Base-by-base conservation (phyloP, 2,797 vertebrate genomes). In the Anas flavirostris region DNA sequence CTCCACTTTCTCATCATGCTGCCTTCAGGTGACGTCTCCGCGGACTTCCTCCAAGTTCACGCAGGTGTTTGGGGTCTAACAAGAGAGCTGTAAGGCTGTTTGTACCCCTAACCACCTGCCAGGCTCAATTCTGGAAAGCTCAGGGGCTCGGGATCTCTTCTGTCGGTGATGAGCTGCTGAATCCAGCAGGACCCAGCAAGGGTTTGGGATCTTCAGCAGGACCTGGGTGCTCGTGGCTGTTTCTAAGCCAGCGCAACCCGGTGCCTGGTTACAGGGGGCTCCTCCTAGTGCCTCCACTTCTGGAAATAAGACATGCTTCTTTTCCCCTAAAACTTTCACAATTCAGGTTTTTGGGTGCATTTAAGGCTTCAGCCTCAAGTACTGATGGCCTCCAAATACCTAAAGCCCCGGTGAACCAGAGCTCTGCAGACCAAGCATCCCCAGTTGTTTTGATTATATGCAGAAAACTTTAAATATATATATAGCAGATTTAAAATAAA, bases 371-470 rank as follows among this genome's bases (percentile, higher is more conserved):
- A 58, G 50, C 33, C 72, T 55, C 26, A 43, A 62, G 73, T 64
- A 68, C 15, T 82, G 25, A 29, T 1, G 0, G 48, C 35, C 12
- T 85, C 33, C 63, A 86, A 90, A 78, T 12, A 62, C 1, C 43
- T 8, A 72, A 64, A 80, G 44, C 25, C 26, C 31, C 59, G 5
- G 17, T 29, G 37, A 88, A 87, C 3, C 26, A 78, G 23, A 91
- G 78, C 26, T 19, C 66, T n/a, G 37, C 23, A 75, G 33, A 68
- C 17, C 21, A 73, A 89, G 7, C 15, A 5, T 41, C 62, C 91
- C 29, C 39, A 66, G 62, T n/a, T 94, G 79, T 91, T 93, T 73
- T 90, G 70, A 92, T 91, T 26, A 86, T 18, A 94, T 55, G 58
- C 73, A 86, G 35, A 80, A 80, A 15, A 66, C 6, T 58, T 84